These are phyloP conservation scores for Brachypteracias leptosomus DNA, from an alignment of 2,113 vertebrate genomes.

Conservation along the genomic window DNA sequence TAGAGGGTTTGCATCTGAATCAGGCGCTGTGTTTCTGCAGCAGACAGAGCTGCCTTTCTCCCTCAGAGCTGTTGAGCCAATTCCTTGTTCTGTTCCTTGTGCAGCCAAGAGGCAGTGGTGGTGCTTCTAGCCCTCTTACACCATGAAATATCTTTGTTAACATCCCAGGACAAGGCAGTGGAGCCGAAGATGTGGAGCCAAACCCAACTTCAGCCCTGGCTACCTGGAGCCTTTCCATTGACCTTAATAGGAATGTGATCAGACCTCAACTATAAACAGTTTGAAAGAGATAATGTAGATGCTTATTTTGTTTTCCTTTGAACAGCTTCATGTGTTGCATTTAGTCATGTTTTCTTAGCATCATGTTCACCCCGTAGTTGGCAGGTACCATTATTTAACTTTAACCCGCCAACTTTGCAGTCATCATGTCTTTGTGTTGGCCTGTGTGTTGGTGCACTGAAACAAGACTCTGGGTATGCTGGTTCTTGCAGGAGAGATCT, in stretches of 20 bases:
- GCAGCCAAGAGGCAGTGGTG: background rate
- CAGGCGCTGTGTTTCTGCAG: background rate
- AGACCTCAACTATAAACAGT: background rate
- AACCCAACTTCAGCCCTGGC: background rate
- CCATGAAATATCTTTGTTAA: background rate
- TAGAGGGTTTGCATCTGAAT: conserved; percentile 15
- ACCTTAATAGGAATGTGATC: background rate
- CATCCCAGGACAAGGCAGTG: background rate
- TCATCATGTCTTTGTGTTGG: background rate
- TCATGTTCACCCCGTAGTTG: background rate
- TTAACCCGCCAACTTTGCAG: background rate
- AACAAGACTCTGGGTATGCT: background rate
- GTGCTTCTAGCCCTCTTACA: background rate
- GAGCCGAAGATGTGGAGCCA: background rate
- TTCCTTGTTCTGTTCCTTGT: background rate
- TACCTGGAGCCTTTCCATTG: conserved; percentile 17
- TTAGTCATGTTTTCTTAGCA: background rate
- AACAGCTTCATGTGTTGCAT: background rate
- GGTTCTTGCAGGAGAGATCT: background rate
- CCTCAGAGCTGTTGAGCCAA: background rate
- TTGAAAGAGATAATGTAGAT: background rate
- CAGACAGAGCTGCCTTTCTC: conserved; percentile 44
- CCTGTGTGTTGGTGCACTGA: background rate
- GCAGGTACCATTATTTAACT: conserved; percentile 23
- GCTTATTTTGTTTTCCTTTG: conserved; percentile 10